phyloP scores from a whole-genome alignment of 2,113 vertebrate genomes.

The Strix uralensis region DNA sequence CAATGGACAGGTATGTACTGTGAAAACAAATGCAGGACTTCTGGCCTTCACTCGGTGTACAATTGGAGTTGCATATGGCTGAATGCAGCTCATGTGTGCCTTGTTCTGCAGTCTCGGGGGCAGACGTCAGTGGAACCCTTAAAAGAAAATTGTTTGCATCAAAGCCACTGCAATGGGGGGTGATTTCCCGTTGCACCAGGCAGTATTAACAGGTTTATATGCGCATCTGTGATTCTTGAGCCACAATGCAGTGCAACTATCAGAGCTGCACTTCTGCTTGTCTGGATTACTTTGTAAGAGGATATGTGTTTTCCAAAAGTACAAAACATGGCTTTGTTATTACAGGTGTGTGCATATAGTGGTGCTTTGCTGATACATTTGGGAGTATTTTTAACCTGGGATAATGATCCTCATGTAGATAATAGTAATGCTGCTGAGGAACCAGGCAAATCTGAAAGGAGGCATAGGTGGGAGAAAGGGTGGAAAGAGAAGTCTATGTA shows the following conservation, averaged over 20 bases:
- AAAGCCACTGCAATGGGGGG: not conserved
- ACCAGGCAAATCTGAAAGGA: not conserved
- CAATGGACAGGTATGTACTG: slow-evolving; percentile 89
- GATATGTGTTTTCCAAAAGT: not conserved
- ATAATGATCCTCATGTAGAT: not conserved
- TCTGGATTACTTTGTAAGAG: not conserved
- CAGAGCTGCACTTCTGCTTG: not conserved
- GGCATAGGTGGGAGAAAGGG: not conserved
- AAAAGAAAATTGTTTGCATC: not conserved
- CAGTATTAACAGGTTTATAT: not conserved
- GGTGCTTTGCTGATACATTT: not conserved
- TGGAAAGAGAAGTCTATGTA: not conserved
- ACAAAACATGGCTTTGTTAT: not conserved
- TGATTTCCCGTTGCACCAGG: not conserved
- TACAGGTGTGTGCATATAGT: not conserved
- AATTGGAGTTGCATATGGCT: accelerated
- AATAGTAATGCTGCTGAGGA: not conserved
- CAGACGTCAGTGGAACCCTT: not conserved
- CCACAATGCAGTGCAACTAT: accelerated
- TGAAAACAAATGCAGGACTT: accelerated
- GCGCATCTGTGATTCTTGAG: accelerated
- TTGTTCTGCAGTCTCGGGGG: not conserved
- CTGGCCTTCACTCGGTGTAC: not conserved
- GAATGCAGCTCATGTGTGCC: not conserved
- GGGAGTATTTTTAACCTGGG: not conserved